Evolutionary conservation across 2,888 invertebrate species (phyloP).

Genomic region (Gerosis bhagava): DNA sequence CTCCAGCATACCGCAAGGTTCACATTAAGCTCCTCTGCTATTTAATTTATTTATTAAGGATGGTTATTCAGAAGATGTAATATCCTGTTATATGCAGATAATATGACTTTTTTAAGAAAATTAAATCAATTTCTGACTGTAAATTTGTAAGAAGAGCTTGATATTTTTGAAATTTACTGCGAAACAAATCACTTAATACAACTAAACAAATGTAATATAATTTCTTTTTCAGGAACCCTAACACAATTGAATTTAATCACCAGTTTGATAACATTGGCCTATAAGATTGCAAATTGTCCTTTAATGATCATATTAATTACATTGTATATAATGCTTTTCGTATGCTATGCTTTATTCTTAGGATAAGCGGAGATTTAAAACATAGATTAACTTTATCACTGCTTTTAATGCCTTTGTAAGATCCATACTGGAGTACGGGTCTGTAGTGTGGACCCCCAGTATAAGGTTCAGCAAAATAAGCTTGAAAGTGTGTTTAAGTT

Average conservation of each 20-base stretch:
- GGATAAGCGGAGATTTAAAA: too few relatives aligned
- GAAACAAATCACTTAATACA: constrained; percentile 1
- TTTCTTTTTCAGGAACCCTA: constrained; percentile 4
- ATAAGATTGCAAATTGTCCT: constrained; percentile 2
- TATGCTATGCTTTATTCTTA: too few relatives aligned
- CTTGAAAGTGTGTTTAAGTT: too few relatives aligned
- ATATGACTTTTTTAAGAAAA: constrained; percentile 10
- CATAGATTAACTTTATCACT: too few relatives aligned
- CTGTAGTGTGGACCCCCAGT: too few relatives aligned
- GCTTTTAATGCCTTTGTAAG: too few relatives aligned
- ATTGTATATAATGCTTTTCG: too few relatives aligned
- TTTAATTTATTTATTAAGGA: constrained; percentile 11
- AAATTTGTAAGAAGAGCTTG: constrained; percentile 1
- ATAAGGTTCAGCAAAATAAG: too few relatives aligned
- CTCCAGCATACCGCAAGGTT: neutral
- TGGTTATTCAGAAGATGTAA: constrained; percentile 1
- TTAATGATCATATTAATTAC: constrained; percentile 4
- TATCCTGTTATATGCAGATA: constrained; percentile 3
- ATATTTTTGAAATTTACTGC: constrained; percentile 1
- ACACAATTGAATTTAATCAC: neutral
- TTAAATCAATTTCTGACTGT: constrained; percentile 6
- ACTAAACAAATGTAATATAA: constrained; percentile 7
- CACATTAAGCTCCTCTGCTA: constrained; percentile 1
- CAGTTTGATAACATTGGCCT: constrained; percentile 2
- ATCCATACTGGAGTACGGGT: too few relatives aligned